These are phyloP conservation scores for Lophius piscatorius DNA, from an alignment of 2,113 vertebrate genomes.

Conservation along the genomic window DNA sequence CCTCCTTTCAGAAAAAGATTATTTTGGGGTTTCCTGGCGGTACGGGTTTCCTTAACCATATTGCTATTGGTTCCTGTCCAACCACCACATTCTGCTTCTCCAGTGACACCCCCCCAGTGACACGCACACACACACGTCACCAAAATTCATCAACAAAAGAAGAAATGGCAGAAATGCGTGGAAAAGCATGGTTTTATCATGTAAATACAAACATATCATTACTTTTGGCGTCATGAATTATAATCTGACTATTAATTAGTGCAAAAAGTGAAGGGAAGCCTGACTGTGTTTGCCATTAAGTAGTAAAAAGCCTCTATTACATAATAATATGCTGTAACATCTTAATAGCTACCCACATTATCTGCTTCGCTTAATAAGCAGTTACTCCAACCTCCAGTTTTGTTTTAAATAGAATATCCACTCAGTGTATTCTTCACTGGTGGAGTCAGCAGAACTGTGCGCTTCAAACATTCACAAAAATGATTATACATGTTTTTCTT, in stretches of 20 bases:
- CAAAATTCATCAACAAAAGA: slow-evolving; percentile 10
- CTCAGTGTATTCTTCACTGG: too few species aligned
- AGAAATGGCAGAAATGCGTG: not conserved
- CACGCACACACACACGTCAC: too few species aligned
- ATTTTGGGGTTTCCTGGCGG: slow-evolving; percentile 20
- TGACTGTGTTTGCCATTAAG: slow-evolving; percentile 18
- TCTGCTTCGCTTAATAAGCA: slow-evolving; percentile 47
- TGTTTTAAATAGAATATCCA: slow-evolving; percentile 22
- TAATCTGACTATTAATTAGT: slow-evolving; percentile 32
- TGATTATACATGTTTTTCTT: not conserved
- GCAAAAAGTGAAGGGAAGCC: slow-evolving; percentile 13
- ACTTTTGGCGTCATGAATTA: slow-evolving; percentile 7
- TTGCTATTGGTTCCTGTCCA: too few species aligned
- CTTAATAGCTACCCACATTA: slow-evolving; percentile 45
- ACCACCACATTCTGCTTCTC: too few species aligned
- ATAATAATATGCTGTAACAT: slow-evolving; percentile 48
- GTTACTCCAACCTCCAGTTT: slow-evolving; percentile 17
- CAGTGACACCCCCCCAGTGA: too few species aligned
- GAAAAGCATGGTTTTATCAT: slow-evolving; percentile 6
- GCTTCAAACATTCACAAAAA: not conserved
- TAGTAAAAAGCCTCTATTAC: slow-evolving; percentile 36
- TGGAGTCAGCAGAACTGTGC: not conserved
- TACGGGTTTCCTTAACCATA: too few species aligned
- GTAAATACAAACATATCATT: slow-evolving; percentile 1
- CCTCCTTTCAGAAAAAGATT: slow-evolving; percentile 36